These are phyloP conservation scores for Diabrotica undecimpunctata DNA, from an alignment of 1,140 invertebrate genomes.

Conservation along the genomic window DNA sequence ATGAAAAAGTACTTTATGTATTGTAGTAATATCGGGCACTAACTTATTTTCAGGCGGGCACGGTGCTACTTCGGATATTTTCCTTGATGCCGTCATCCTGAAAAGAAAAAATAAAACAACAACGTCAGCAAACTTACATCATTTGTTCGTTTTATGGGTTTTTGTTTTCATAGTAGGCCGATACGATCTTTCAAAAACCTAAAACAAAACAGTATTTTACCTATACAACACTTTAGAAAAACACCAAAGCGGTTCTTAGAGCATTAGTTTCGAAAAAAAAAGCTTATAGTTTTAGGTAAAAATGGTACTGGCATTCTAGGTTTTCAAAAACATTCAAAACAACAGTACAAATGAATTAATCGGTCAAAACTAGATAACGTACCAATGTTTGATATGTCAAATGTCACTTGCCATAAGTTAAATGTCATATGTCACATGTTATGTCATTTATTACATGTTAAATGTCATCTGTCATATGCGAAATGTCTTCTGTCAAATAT, in stretches of 20 bases:
- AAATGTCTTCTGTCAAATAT: too few relatives aligned
- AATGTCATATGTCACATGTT: too few relatives aligned
- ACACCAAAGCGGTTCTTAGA: not conserved
- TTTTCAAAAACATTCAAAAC: too few relatives aligned
- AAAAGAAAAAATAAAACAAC: slow-evolving; percentile 19
- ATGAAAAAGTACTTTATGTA: slow-evolving; percentile 48
- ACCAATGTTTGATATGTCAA: too few relatives aligned
- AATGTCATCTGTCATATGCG: too few relatives aligned
- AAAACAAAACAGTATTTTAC: slow-evolving; percentile 23
- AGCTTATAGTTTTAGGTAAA: too few relatives aligned
- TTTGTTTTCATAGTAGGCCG: slow-evolving; percentile 18
- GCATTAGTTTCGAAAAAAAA: not conserved
- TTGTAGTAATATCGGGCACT: slow-evolving; percentile 45
- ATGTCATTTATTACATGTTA: too few relatives aligned
- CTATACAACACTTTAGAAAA: slow-evolving; percentile 7
- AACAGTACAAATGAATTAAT: too few relatives aligned
- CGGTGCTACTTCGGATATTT: slow-evolving; percentile 6
- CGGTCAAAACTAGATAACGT: too few relatives aligned
- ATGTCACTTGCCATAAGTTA: too few relatives aligned
- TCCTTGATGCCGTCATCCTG: slow-evolving; percentile 15
- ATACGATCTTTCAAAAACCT: slow-evolving; percentile 20
- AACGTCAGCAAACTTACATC: slow-evolving; percentile 16
- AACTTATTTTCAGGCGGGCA: slow-evolving; percentile 35
- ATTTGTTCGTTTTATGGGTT: slow-evolving; percentile 9
- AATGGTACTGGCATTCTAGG: too few relatives aligned